phyloP scores from a whole-genome alignment of 2,888 invertebrate genomes.

The Brachyptera putata region DNA sequence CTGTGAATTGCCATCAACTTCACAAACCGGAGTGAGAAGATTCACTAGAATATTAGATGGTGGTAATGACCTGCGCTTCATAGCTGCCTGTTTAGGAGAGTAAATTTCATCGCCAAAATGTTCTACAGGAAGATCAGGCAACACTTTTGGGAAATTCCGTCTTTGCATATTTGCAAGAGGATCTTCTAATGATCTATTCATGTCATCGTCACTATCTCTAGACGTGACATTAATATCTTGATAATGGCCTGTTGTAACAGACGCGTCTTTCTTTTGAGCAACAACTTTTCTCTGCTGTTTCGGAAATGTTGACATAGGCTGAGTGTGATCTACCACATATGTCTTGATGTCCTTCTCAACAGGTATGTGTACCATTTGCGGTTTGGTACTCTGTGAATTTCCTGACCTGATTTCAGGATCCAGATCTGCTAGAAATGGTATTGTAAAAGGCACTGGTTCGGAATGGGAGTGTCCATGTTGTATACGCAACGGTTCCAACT shows the following conservation, averaged over 20 bases:
- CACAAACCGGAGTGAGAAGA: slow-evolving; percentile 35
- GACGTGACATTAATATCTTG: slow-evolving; percentile 73
- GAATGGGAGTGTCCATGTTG: slow-evolving; percentile 63
- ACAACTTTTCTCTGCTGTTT: slow-evolving; percentile 29
- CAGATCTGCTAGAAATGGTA: background rate
- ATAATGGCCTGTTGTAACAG: background rate
- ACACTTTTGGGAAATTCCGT: slow-evolving; percentile 77
- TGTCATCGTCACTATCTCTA: slow-evolving; percentile 52
- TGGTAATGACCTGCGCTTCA: slow-evolving; percentile 62
- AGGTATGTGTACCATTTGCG: slow-evolving; percentile 16
- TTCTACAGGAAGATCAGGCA: slow-evolving; percentile 61
- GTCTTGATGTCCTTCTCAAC: background rate
- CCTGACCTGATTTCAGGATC: background rate
- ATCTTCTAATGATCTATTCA: slow-evolving; percentile 61
- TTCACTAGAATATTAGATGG: slow-evolving; percentile 43
- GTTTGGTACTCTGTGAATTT: slow-evolving; percentile 8
- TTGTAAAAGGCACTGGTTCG: slow-evolving; percentile 52
- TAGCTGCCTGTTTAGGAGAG: slow-evolving; percentile 37
- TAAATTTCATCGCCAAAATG: slow-evolving; percentile 3
- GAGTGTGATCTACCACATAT: background rate
- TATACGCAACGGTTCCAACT: slow-evolving; percentile 40
- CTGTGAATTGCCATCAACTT: slow-evolving; percentile 13
- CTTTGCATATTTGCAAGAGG: slow-evolving; percentile 68
- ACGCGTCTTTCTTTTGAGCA: slow-evolving; percentile 42
- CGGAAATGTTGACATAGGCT: slow-evolving; percentile 25